These are phyloP conservation scores for Neodiprion virginianus DNA, from an alignment of 1,140 invertebrate genomes.

Conservation along the genomic window DNA sequence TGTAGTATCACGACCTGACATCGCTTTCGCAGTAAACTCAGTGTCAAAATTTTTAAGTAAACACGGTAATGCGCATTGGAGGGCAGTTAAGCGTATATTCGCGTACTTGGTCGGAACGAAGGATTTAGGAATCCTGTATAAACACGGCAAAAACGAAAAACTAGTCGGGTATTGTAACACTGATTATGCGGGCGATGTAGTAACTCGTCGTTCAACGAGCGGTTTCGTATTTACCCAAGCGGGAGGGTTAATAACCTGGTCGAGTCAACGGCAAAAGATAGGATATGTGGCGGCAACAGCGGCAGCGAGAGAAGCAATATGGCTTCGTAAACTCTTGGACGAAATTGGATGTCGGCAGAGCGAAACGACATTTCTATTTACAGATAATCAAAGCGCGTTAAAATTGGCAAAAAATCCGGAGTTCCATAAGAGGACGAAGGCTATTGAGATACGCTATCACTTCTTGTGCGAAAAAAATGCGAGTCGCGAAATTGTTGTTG, in stretches of 20 bases:
- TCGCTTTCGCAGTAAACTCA: constrained; percentile 20
- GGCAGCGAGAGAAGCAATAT: constrained; percentile 32
- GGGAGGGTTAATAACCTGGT: constrained; percentile 38
- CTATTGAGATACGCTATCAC: constrained; percentile 38
- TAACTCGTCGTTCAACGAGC: constrained; percentile 20
- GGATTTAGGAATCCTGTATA: constrained; percentile 20
- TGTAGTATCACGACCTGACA: constrained; percentile 43
- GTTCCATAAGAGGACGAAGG: constrained; percentile 36
- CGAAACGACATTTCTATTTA: not conserved
- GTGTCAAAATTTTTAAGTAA: constrained; percentile 21
- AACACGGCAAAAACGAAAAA: constrained; percentile 12
- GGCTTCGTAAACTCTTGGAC: constrained; percentile 16
- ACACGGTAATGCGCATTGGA: constrained; percentile 38
- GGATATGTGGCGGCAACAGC: constrained; percentile 42
- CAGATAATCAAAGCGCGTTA: constrained; percentile 36
- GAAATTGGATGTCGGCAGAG: not conserved
- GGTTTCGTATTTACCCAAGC: constrained; percentile 23
- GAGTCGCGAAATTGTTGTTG: constrained; percentile 21
- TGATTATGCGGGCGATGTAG: constrained; percentile 21
- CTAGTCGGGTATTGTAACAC: constrained; percentile 19
- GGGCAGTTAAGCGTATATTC: constrained; percentile 46
- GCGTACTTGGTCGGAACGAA: constrained; percentile 50
- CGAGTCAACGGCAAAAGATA: constrained; percentile 41
- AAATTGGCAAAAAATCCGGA: constrained; percentile 30
- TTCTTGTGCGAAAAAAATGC: constrained; percentile 33